Conservation (phyloP, 1,140 invertebrate genomes). For the Carposina sasakii region DNA sequence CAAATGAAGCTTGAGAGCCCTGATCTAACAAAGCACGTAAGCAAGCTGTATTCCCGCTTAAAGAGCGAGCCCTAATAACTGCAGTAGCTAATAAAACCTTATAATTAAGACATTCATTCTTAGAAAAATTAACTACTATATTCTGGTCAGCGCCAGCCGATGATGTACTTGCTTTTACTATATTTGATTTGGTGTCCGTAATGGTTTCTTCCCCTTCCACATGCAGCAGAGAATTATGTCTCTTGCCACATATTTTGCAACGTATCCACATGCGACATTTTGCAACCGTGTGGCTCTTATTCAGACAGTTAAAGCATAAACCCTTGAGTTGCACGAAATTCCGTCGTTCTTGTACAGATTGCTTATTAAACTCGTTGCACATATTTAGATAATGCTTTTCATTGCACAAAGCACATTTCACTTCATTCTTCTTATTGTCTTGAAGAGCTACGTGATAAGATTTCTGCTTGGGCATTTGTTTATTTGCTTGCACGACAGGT, state of each 20-base stretch:
- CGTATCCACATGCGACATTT: conserved; percentile 13
- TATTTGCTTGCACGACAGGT: not conserved
- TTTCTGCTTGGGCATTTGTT: conserved; percentile 13
- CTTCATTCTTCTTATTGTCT: conserved; percentile 5
- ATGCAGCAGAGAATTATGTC: conserved; percentile 26
- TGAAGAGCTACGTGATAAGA: too few species aligned
- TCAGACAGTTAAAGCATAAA: conserved; percentile 28
- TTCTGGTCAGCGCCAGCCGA: too few species aligned
- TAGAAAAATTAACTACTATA: too few species aligned
- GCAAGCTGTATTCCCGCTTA: conserved; percentile 5
- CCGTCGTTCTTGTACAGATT: conserved; percentile 8
- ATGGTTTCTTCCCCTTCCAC: too few species aligned
- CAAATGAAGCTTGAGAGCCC: conserved; percentile 23
- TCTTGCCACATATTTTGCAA: conserved; percentile 19
- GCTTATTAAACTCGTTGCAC: conserved; percentile 22
- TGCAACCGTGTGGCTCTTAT: conserved; percentile 15
- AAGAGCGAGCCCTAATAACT: conserved; percentile 6
- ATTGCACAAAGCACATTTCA: conserved; percentile 17
- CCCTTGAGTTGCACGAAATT: conserved; percentile 24
- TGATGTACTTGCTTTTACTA: too few species aligned
- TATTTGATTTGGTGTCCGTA: not conserved
- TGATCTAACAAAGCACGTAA: conserved; percentile 21
- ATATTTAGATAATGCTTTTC: conserved; percentile 21
- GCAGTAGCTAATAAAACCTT: conserved; percentile 27
- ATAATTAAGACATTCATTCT: too few species aligned